These are phyloP conservation scores for Clarias gariepinus DNA, from an alignment of 2,113 vertebrate species.

Conservation along the genomic window DNA sequence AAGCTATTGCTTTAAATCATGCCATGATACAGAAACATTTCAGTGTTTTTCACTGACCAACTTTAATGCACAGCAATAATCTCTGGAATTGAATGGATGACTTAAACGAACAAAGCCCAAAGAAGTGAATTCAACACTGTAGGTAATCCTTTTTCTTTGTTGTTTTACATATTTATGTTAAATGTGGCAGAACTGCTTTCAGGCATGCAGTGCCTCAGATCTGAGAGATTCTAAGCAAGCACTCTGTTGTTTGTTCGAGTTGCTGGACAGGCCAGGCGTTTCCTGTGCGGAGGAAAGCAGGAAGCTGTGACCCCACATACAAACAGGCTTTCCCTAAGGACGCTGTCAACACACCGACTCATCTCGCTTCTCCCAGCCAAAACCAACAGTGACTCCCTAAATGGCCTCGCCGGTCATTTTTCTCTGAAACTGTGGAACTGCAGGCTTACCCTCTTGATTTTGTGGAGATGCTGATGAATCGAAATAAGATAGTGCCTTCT, in stretches of 20 bases:
- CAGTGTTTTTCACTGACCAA: background rate
- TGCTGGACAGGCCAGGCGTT: conserved; percentile 30
- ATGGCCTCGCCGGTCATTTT: background rate
- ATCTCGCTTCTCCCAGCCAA: conserved; percentile 36
- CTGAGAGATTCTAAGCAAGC: background rate
- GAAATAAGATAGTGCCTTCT: conserved; percentile 55
- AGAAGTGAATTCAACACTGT: background rate
- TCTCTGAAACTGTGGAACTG: background rate
- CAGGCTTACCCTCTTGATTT: conserved; percentile 6
- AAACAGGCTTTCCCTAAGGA: conserved; percentile 38
- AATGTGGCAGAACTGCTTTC: conserved; percentile 19
- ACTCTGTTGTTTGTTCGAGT: conserved; percentile 1
- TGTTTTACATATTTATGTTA: background rate
- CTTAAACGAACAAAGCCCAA: background rate
- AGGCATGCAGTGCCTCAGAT: background rate
- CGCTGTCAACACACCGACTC: background rate
- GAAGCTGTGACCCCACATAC: conserved; percentile 47
- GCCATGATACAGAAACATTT: background rate
- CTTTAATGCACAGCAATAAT: conserved; percentile 6
- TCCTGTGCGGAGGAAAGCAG: conserved; percentile 48
- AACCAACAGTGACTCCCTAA: conserved; percentile 31
- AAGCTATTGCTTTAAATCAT: background rate
- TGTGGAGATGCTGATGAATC: conserved; percentile 3
- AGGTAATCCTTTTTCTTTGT: conserved; percentile 25
- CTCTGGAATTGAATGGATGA: background rate